Percentiles rank a stretch among this genome's conserved stretches.
phyloP scores from a whole-genome alignment of 1,140 invertebrate species.

The Neuroterus valhalla region DNA sequence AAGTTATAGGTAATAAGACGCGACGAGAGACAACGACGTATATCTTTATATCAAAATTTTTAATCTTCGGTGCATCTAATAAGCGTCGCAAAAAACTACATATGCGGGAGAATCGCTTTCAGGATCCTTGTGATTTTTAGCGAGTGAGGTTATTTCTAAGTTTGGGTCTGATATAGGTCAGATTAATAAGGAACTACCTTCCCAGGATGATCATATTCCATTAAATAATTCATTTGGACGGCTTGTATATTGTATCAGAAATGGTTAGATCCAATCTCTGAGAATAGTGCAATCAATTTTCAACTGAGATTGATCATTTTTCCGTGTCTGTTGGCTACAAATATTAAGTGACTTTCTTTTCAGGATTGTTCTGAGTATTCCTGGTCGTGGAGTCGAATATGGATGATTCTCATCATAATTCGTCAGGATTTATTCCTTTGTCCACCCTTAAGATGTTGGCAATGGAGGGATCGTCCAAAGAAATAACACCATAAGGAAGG shows the following conservation, averaged over 20 bases:
- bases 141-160: conserved; percentile 6
- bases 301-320: too few species aligned
- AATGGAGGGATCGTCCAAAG: background rate
- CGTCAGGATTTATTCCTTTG: conserved; percentile 8
- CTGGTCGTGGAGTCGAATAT: background rate
- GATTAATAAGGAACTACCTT: background rate
- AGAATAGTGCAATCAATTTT: too few species aligned
- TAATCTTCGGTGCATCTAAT: conserved; percentile 45
- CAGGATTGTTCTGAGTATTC: background rate
- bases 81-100: conserved; percentile 17
- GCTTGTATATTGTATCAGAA: too few species aligned
- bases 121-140: background rate
- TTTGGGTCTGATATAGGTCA: background rate
- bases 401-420: background rate
- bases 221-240: background rate
- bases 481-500: background rate
- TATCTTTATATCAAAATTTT: conserved; percentile 55
- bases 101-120: background rate
- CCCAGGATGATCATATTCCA: conserved; percentile 22
- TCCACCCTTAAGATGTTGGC: conserved; percentile 46
- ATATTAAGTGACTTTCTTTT: background rate
- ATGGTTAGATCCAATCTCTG: too few species aligned
- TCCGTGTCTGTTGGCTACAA: too few species aligned
- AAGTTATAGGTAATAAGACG: conserved; percentile 49
- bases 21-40: conserved; percentile 38